These are phyloP conservation scores for Brachypodius melanocephalos DNA, from an alignment of 2,113 vertebrate genomes.

Conservation along the genomic window DNA sequence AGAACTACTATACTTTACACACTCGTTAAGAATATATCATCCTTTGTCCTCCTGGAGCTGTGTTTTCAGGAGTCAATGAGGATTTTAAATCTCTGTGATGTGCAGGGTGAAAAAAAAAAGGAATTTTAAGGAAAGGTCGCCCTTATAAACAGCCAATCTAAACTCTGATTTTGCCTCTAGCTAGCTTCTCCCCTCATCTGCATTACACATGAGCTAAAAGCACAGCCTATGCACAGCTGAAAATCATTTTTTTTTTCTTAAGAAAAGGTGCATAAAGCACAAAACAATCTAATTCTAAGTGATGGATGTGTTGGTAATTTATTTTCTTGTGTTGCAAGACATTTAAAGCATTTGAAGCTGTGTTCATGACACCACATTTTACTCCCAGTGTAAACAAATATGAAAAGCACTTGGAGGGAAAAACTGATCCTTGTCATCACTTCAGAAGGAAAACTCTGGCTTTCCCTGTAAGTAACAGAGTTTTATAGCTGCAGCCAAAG, in stretches of 20 bases:
- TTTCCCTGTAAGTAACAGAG: background rate
- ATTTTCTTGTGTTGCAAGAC: background rate
- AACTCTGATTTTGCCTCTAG: background rate
- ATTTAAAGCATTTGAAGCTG: background rate
- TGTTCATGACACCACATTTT: background rate
- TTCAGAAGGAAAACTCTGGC: background rate
- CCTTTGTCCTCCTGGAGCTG: constrained; percentile 22
- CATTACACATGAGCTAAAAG: background rate
- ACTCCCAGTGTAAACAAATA: background rate
- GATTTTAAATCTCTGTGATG: constrained; percentile 20
- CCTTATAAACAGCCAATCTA: background rate
- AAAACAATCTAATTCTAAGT: background rate
- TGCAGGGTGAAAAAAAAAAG: background rate
- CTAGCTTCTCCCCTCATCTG: background rate
- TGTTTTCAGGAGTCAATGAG: background rate
- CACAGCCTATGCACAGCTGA: background rate
- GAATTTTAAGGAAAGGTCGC: background rate
- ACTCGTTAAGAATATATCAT: constrained; percentile 8
- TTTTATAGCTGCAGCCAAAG: background rate
- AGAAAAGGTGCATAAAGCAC: background rate
- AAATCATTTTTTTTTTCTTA: background rate
- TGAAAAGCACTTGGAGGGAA: background rate
- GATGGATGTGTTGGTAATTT: background rate
- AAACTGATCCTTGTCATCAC: background rate
- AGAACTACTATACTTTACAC: constrained; percentile 48